Conservation (phyloP, 2,113 vertebrate species). For the rabbit (Oryctolagus cuniculus) region DNA sequence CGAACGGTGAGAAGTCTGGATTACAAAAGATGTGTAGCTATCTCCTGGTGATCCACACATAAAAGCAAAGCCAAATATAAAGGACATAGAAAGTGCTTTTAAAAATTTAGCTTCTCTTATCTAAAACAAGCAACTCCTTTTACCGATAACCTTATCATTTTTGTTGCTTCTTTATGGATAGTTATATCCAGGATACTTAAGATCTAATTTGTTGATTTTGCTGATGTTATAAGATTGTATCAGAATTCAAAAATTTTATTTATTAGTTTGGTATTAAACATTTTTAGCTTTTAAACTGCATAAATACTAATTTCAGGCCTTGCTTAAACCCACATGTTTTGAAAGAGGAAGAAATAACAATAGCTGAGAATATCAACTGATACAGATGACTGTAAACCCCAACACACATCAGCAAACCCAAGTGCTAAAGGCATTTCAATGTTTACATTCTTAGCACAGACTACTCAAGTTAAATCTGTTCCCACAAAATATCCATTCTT, state of each 20-base stretch:
- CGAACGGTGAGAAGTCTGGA: slow-evolving; percentile 72
- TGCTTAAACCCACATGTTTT: slow-evolving; percentile 17
- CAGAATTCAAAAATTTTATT: slow-evolving; percentile 30
- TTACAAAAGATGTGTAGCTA: slow-evolving; percentile 70
- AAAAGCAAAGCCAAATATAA: slow-evolving; percentile 55
- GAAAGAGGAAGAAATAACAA: slow-evolving; percentile 6
- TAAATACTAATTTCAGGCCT: slow-evolving; percentile 51
- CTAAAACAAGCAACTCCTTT: slow-evolving; percentile 64
- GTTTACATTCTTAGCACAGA: slow-evolving; percentile 68
- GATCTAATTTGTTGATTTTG: slow-evolving; percentile 68
- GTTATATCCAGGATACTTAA: slow-evolving; percentile 39
- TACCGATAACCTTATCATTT: slow-evolving; percentile 48
- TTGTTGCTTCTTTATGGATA: slow-evolving; percentile 49
- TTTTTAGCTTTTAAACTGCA: slow-evolving; percentile 46
- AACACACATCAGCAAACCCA: slow-evolving; percentile 55
- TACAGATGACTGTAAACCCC: slow-evolving; percentile 68
- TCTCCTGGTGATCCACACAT: slow-evolving; percentile 61
- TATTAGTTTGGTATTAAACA: slow-evolving; percentile 31
- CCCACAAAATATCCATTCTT: slow-evolving; percentile 7
- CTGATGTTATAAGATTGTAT: slow-evolving; percentile 41
- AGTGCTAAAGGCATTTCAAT: slow-evolving; percentile 62
- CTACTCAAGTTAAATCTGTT: slow-evolving; percentile 11
- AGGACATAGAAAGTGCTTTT: slow-evolving; percentile 45
- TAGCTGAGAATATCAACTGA: not conserved
- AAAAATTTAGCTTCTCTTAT: slow-evolving; percentile 67